Evolutionary conservation across 2,797 vertebrate genomes (phyloP).

Genomic region (Artibeus jamaicensis): DNA sequence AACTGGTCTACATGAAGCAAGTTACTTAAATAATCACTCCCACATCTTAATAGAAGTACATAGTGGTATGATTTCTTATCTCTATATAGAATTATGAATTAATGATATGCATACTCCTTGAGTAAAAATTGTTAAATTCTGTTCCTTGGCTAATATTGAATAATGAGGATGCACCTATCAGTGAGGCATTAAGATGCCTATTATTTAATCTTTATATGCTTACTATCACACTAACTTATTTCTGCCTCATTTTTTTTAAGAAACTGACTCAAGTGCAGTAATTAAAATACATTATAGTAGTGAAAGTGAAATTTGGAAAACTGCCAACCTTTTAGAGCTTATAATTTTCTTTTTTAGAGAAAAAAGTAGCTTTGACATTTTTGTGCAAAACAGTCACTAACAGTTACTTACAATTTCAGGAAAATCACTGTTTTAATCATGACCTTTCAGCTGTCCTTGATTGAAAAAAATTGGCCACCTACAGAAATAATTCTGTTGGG

Average conservation of each 20-base stretch:
- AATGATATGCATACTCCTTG: not conserved
- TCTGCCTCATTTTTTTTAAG: constrained; percentile 74
- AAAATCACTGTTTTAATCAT: constrained; percentile 87
- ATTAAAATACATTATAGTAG: constrained; percentile 86
- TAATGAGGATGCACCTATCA: constrained; percentile 74
- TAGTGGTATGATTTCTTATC: not conserved
- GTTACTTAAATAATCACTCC: not conserved
- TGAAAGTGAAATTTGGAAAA: constrained; percentile 81
- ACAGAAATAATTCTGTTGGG: constrained; percentile 84
- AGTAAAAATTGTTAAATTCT: not conserved
- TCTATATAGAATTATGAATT: not conserved
- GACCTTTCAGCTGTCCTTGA: constrained; percentile 87
- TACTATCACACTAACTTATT: constrained; percentile 79
- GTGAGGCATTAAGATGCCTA: constrained; percentile 66
- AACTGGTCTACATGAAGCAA: not conserved
- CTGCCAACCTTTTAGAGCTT: constrained; percentile 83
- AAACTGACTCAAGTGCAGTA: constrained; percentile 84
- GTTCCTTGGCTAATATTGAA: constrained; percentile 25
- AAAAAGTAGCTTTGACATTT: constrained; percentile 87
- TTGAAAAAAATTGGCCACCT: constrained; percentile 86
- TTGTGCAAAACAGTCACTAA: constrained; percentile 85
- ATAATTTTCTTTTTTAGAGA: constrained; percentile 82
- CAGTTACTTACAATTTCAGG: constrained; percentile 82
- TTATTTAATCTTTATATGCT: constrained; percentile 80
- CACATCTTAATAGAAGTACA: not conserved